phyloP scores from a whole-genome alignment of 92 coral and sea anemone genomes.

The Nematostella vectensis region DNA sequence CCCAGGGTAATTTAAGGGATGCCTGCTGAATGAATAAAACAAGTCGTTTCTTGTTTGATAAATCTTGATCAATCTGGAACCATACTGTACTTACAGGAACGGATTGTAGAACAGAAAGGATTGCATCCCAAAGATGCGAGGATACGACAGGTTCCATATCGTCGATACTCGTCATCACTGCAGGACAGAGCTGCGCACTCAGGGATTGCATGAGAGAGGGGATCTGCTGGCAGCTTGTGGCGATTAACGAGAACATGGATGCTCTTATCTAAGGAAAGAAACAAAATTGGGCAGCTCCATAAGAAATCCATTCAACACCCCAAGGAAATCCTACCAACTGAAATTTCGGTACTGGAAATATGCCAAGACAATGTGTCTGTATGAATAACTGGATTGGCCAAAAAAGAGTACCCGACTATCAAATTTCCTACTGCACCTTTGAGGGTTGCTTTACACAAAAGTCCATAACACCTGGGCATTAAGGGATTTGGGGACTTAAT shows the following conservation, averaged over 20 bases:
- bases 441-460: too few species aligned
- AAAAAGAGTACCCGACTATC: too few species aligned
- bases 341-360: background rate
- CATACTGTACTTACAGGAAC: conserved; percentile 27
- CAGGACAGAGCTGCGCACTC: conserved; percentile 70
- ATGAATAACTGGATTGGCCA: too few species aligned
- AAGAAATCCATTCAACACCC: conserved; percentile 1
- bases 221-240: conserved; percentile 54
- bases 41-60: too few species aligned
- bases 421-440: too few species aligned
- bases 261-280: conserved; percentile 53
- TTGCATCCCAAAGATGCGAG: conserved; percentile 78
- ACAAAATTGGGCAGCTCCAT: too few species aligned
- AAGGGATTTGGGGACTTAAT: too few species aligned
- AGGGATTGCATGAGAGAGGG: conserved; percentile 38
- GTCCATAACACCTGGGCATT: too few species aligned
- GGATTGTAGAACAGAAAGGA: conserved; percentile 60
- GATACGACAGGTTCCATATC: conserved; percentile 90
- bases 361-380: background rate
- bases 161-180: conserved; percentile 70
- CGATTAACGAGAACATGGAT: conserved; percentile 67
- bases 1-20: too few species aligned
- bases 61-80: too few species aligned
- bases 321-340: background rate
- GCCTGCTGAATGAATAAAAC: too few species aligned